Evolutionary conservation across 2,797 vertebrate species (phyloP), one percentile per base, ranked within the genome.

Genomic region (Lepidocolaptes lacrymiger): DNA sequence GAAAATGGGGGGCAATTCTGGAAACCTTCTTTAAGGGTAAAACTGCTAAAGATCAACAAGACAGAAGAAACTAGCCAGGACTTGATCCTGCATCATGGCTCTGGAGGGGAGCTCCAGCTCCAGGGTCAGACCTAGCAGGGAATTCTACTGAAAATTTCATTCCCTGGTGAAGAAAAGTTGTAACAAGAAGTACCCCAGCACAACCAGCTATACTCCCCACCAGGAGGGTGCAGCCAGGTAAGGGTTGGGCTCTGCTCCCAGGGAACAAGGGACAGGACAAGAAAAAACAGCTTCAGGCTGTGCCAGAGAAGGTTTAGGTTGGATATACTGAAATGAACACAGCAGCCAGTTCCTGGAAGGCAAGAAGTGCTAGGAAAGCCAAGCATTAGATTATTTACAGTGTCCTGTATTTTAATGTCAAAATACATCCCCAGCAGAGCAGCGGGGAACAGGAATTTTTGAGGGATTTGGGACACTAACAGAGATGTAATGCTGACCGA

Each of bases 41-140:
- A 87, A 41, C 13, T 49, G 63, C 62, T 37, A 28, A 24, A 49
- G 44, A 10, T 73, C 37, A 54, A 39, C 0, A 8, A 34, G 44
- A 54, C 55, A 37, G 55, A 52, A 36, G 23, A 36, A 51, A 56
- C 41, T 9, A 51, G 22, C 8, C 27, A 27, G 48, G 77, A 23
- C 14, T 5, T 37, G 56, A 22, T n/a, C 18, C 51, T 1, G 2
- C 34, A 28, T 22, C 2, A 2, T 2, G 18, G 44, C 32, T 10
- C 63, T 13, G 32, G n/a, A 39, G 28, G 41, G 56, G 18, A 74
- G 9, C 23, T 52, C 21, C 71, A 37, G 37, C 67, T 51, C 30
- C 41, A 39, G 2, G 2, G 5, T 21, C 28, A 39, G 22, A 49
- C 17, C 41, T 19, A 41, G 41, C 12, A 4, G 15, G 8, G 19